Percentiles rank a stretch among this genome's conserved stretches.
Conservation (phyloP, 1,140 invertebrate genomes). For the Drosophila mauritiana region DNA sequence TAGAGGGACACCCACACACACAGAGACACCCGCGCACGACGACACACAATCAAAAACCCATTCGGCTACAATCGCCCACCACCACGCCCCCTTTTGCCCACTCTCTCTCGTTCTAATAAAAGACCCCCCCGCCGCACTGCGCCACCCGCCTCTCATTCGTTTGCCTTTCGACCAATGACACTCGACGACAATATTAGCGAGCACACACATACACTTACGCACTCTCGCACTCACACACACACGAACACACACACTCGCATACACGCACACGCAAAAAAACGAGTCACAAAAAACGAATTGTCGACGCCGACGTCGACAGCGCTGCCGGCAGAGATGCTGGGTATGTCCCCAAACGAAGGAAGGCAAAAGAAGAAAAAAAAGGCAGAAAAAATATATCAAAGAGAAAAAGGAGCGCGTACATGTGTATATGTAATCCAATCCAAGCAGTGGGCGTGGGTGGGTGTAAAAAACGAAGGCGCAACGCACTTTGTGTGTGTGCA, state of each 20-base stretch:
- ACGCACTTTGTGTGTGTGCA: conserved; percentile 39
- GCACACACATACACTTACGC: conserved; percentile 41
- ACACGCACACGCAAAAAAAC: conserved; percentile 52
- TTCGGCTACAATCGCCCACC: conserved; percentile 64
- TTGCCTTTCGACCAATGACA: conserved; percentile 82
- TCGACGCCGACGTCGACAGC: conserved; percentile 43
- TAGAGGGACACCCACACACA: conserved; percentile 10
- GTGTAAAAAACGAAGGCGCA: conserved; percentile 76
- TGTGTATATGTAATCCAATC: conserved; percentile 75
- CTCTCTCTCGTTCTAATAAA: conserved; percentile 63
- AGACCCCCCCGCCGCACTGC: conserved; percentile 16
- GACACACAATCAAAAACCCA: conserved; percentile 73
- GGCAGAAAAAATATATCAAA: conserved; percentile 4
- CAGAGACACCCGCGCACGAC: conserved; percentile 18
- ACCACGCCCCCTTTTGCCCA: conserved; percentile 6
- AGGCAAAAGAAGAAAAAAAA: conserved; percentile 26
- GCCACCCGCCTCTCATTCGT: conserved; percentile 17
- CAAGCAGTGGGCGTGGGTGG: conserved; percentile 44
- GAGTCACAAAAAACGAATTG: conserved; percentile 76
- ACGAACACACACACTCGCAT: conserved; percentile 29
- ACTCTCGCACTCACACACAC: conserved; percentile 22
- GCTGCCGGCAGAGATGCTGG: conserved; percentile 60
- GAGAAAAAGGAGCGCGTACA: conserved; percentile 34
- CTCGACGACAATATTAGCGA: conserved; percentile 84
- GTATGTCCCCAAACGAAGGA: conserved; percentile 4